Evolutionary conservation across 2,113 vertebrate species (phyloP), one percentile per base, ranked within the genome.

Genomic region (Sapayoa aenigma): DNA sequence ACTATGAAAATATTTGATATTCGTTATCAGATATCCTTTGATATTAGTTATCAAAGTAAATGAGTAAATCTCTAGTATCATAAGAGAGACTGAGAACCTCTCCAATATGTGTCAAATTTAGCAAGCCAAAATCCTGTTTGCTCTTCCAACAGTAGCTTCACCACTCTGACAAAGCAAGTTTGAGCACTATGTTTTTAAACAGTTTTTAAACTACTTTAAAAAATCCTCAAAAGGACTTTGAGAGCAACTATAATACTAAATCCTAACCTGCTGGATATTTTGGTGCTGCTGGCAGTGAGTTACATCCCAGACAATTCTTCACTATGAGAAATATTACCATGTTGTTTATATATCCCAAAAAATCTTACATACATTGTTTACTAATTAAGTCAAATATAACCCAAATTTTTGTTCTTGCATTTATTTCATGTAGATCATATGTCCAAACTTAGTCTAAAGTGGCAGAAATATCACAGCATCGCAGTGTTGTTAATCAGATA

Each of bases 401-500:
- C 14, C 39, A 62, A 12, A 69, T 65, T 12, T 75, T 71, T 80
- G 75, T 95, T 85, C 27, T 87, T 53, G 39, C n/a, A 21, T 76
- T 62, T 82, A 17, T 56, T 82, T 41, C 41, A 72, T 91, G 78
- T 88, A 62, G 41, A 52, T 74, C 21, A 14, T 9, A 14, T 46
- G 12, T 81, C n/a, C 81, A 80, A 49, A 77, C 50, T 17, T 84
- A 46, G 14, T 35, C 27, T 41, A 25, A 87, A 84, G n/a, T 78
- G 41, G 33, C 47, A 83, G 58, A 90, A 93, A 95, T 78, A 88
- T 9, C 19, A 39, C 33, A 88, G 28, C 24, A 59, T 76, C 92
- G 27, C 33, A 66, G 9, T 30, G 33, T 22, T 28, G 11, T 67
- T 58, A 90, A 62, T 46, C 35, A 89, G 37, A 65, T 9, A 4